phyloP scores from a whole-genome alignment of 30 jellyfish, hydroid and myxozoan species.

The Aurelia sp. region DNA sequence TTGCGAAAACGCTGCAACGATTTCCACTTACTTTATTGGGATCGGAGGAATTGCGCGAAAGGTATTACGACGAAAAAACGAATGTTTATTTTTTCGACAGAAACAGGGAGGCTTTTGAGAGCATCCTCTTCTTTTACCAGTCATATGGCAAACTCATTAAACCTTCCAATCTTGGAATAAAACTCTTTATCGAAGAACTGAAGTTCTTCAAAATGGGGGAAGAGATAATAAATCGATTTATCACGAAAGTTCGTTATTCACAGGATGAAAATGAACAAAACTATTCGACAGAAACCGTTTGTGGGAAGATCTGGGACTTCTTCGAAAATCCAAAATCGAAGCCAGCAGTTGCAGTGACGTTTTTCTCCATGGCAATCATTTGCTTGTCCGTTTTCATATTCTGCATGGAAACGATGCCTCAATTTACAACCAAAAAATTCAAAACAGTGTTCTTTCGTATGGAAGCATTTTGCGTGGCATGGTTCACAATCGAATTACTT shows the following conservation, averaged over 20 bases:
- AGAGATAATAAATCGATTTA: conserved; percentile 66
- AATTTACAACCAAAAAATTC: not conserved
- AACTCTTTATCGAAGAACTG: conserved; percentile 68
- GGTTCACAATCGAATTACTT: conserved; percentile 75
- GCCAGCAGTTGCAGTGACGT: conserved; percentile 49
- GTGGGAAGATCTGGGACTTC: conserved; percentile 58
- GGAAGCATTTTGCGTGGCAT: conserved; percentile 60
- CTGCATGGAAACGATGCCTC: conserved; percentile 78
- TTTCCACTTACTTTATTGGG: conserved; percentile 77
- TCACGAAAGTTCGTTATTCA: conserved; percentile 34
- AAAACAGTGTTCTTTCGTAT: conserved; percentile 4
- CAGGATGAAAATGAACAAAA: not conserved
- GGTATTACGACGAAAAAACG: conserved; percentile 36
- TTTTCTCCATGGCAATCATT: conserved; percentile 69
- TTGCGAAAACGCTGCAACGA: conserved; percentile 61
- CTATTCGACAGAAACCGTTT: not conserved
- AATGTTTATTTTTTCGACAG: conserved; percentile 75
- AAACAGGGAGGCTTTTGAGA: conserved; percentile 80
- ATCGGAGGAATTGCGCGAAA: conserved; percentile 19
- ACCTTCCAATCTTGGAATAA: conserved; percentile 59
- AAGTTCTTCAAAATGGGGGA: conserved; percentile 84
- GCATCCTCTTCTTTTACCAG: conserved; percentile 74
- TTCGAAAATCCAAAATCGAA: conserved; percentile 71
- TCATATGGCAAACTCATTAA: conserved; percentile 68
- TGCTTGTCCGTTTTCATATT: conserved; percentile 42